Evolutionary conservation across 2,888 invertebrate genomes (phyloP).

Genomic region (Drosophila dives): DNA sequence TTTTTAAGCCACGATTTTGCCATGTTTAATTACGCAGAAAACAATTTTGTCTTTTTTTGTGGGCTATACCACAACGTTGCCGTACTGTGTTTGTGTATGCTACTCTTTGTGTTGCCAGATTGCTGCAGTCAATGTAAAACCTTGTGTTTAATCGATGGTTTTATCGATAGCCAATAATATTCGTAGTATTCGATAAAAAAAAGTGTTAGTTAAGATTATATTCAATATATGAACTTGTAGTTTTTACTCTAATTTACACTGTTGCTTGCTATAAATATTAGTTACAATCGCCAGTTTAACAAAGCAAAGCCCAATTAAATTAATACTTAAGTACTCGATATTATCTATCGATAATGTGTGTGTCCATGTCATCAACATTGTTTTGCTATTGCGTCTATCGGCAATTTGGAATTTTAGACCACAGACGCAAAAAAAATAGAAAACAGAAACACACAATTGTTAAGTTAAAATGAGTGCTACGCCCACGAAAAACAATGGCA

Average conservation of each 20-base stretch:
- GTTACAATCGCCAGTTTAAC: background rate
- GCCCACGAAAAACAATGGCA: slow-evolving; percentile 85
- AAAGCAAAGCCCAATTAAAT: background rate
- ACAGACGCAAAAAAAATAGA: background rate
- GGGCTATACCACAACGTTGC: slow-evolving; percentile 42
- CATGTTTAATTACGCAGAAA: slow-evolving; percentile 59
- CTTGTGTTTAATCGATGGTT: background rate
- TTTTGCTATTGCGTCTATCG: slow-evolving; percentile 5
- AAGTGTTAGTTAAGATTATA: background rate
- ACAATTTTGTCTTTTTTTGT: slow-evolving; percentile 49
- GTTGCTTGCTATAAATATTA: too few species aligned
- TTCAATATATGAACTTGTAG: background rate
- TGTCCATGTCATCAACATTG: slow-evolving; percentile 3
- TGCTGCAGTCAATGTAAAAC: background rate
- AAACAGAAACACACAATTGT: slow-evolving; percentile 4
- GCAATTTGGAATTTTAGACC: background rate
- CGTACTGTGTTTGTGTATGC: slow-evolving; percentile 63
- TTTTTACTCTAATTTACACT: background rate
- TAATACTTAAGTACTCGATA: background rate
- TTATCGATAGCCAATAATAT: background rate
- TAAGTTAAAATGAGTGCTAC: slow-evolving; percentile 73
- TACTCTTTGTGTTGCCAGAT: slow-evolving; percentile 40
- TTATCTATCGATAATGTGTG: slow-evolving; percentile 6
- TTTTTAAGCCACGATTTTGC: slow-evolving; percentile 17
- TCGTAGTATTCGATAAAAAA: background rate